These are phyloP conservation scores for Polydrusus cervinus DNA, from an alignment of 2,888 invertebrate genomes.

Conservation along the genomic window DNA sequence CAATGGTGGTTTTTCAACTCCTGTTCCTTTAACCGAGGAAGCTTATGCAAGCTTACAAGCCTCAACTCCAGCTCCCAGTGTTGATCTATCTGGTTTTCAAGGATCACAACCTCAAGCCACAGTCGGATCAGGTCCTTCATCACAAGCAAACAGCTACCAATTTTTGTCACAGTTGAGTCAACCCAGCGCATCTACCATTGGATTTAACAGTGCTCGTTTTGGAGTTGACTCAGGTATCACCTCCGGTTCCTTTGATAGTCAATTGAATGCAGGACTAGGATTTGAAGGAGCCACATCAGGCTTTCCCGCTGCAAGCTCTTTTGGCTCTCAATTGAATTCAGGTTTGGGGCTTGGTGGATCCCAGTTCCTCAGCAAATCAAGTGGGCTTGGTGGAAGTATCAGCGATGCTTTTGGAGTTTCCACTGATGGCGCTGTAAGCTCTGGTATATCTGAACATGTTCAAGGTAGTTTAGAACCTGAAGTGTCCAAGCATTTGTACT, in stretches of 20 bases:
- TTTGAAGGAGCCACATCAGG: neutral
- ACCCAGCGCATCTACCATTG: slow-evolving; percentile 28
- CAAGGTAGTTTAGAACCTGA: slow-evolving; percentile 6
- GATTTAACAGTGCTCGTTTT: slow-evolving; percentile 17
- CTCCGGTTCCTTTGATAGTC: slow-evolving; percentile 10
- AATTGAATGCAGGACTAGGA: neutral
- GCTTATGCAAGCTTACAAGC: neutral
- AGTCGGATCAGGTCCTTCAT: slow-evolving; percentile 8
- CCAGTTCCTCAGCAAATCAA: slow-evolving; percentile 28
- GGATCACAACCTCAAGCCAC: slow-evolving; percentile 22
- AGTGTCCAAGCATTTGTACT: slow-evolving; percentile 48
- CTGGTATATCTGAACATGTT: neutral
- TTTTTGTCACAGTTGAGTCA: slow-evolving; percentile 30
- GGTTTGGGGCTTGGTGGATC: slow-evolving; percentile 15
- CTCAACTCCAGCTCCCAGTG: slow-evolving; percentile 20
- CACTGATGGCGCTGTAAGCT: slow-evolving; percentile 22
- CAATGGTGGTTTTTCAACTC: slow-evolving; percentile 30
- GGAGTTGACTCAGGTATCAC: slow-evolving; percentile 26
- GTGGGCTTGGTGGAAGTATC: slow-evolving; percentile 32
- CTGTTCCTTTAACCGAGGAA: slow-evolving; percentile 11
- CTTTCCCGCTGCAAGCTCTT: neutral
- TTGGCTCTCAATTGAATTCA: slow-evolving; percentile 5
- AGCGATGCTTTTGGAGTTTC: slow-evolving; percentile 43
- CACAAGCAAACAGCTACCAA: slow-evolving; percentile 37
- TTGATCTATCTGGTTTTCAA: slow-evolving; percentile 37